Base-by-base conservation (phyloP, 2,113 vertebrate species). In the Rhynchopsitta pachyrhyncha region DNA sequence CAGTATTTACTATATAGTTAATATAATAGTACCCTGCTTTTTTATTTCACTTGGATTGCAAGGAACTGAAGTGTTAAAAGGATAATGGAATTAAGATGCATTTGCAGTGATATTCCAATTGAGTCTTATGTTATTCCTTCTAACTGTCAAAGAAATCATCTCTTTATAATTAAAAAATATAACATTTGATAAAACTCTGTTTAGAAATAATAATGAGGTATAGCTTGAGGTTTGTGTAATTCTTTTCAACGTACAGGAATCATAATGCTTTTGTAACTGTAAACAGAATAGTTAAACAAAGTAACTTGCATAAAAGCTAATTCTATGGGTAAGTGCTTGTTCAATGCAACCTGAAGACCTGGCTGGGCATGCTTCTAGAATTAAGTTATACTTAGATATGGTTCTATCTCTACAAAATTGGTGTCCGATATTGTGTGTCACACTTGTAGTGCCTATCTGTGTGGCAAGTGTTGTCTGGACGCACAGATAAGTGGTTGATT, bases 1-100 rank as follows among this genome's bases (percentile, higher is more conserved):
- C 90, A 96, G 76, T 82, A 70, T 94, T 80, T 86, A 64, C 73
- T 41, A 24, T 25, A 11, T 8, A 41, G 55, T 83, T 74, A 6
- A 18, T 55, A 3, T 8, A 19, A 47, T 17, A 44, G 42, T 55
- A 66, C 28, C 8, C 10, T 81, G 15, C 28, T 53, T 63, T 27
- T 88, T 82, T 37, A 39, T 83, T 93, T 83, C 60, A 10, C 35
- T 90, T 83, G 10, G 18, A 42, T 66, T 77, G 39, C 44, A 46
- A 86, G 60, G 24, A 82, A 41, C 33, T 31, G 4, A 81, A 63
- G n/a, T 23, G 23, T 86, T 90, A 83, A 75, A 86, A 60, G 35
- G 50, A 49, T 62, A 31, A 71, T 20, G n/a, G 14, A 41, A 73
- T 84, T 82, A 80, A 53, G n/a, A 39, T 79, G 27, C 64, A 57